Evolutionary conservation across 2,888 invertebrate genomes (phyloP).

Genomic region (Tipula vernalis): DNA sequence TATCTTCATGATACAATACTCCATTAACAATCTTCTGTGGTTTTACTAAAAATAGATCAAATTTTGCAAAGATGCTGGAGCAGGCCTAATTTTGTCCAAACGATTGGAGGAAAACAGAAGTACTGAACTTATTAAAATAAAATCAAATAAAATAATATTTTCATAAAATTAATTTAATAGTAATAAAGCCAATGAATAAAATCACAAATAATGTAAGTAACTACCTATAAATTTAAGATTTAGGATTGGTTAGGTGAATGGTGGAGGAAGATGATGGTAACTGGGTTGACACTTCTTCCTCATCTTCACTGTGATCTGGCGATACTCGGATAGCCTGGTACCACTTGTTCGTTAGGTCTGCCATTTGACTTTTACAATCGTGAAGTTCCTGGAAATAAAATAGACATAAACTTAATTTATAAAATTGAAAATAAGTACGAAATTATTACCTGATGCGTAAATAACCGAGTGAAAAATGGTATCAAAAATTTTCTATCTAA

Average conservation of each 20-base stretch:
- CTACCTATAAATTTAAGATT: background rate
- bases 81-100: too few relatives aligned
- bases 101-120: too few relatives aligned
- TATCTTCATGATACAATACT: too few relatives aligned
- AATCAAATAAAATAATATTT: background rate
- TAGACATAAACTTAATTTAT: background rate
- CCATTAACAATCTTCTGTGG: too few relatives aligned
- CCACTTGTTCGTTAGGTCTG: constrained; percentile 92
- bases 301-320: constrained; percentile 75
- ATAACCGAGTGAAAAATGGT: constrained; percentile 91
- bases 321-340: constrained; percentile 89
- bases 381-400: constrained; percentile 53
- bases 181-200: background rate
- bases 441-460: constrained; percentile 59
- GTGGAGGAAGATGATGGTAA: background rate
- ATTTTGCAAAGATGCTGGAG: too few relatives aligned
- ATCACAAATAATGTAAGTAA: background rate
- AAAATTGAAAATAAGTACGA: background rate
- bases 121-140: too few relatives aligned
- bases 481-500: constrained; percentile 88
- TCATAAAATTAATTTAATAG: background rate
- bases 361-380: constrained; percentile 95
- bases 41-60: too few relatives aligned
- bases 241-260: background rate
- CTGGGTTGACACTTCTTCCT: constrained; percentile 30